Evolutionary conservation across 2,888 invertebrate species (phyloP).

Genomic region (Coleophora flavipennella): DNA sequence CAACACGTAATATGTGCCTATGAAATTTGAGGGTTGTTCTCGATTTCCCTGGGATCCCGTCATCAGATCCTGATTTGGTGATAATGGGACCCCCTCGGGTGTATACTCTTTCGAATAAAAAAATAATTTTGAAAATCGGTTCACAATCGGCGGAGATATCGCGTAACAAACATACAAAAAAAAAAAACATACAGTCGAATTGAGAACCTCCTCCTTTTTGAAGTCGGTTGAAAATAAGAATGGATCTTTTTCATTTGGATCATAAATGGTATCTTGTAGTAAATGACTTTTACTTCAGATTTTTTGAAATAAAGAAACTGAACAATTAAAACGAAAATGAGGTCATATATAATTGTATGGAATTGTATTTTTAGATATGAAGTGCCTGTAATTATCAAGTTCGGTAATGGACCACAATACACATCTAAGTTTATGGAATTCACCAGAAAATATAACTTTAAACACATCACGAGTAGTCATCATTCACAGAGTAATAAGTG

Average conservation of each 20-base stretch:
- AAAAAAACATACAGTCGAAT: too few species aligned
- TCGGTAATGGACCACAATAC: constrained; percentile 7
- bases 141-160: too few species aligned
- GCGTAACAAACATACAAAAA: too few species aligned
- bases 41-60: too few species aligned
- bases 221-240: too few species aligned
- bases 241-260: constrained; percentile 6
- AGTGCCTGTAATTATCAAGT: constrained; percentile 3
- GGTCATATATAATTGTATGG: constrained; percentile 2
- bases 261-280: constrained; percentile 5
- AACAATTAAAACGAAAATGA: constrained; percentile 1
- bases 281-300: constrained; percentile 9
- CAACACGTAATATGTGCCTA: too few species aligned
- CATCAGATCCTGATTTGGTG: too few species aligned
- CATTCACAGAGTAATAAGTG: constrained; percentile 5
- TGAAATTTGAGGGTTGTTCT: too few species aligned
- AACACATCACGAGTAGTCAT: constrained; percentile 6
- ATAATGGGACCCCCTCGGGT: too few species aligned
- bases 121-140: too few species aligned
- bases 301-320: constrained; percentile 3
- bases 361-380: constrained; percentile 6
- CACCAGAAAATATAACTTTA: constrained; percentile 4
- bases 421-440: constrained; percentile 3
- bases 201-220: too few species aligned
- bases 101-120: too few species aligned